Evolutionary conservation across 2,888 invertebrate species (phyloP).

Genomic region (Blera fallax): DNA sequence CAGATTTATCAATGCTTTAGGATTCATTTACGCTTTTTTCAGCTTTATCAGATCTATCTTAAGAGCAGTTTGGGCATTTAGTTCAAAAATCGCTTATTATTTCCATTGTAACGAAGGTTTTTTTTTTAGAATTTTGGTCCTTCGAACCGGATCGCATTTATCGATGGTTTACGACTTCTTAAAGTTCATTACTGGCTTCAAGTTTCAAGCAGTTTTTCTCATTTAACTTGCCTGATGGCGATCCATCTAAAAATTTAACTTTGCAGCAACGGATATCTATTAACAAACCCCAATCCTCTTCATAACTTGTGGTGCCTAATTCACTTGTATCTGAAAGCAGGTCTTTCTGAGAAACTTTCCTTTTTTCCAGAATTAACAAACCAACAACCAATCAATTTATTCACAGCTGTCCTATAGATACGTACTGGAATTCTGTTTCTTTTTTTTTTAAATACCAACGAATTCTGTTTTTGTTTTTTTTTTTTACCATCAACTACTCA

Average conservation of each 20-base stretch:
- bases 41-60: too few species aligned
- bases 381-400: slow-evolving; percentile 66
- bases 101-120: neutral
- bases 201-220: too few species aligned
- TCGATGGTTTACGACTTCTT: too few species aligned
- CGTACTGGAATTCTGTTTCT: slow-evolving; percentile 59
- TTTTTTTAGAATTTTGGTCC: neutral
- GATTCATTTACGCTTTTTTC: too few species aligned
- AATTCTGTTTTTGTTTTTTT: slow-evolving; percentile 43
- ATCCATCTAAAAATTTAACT: too few species aligned
- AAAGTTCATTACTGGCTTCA: too few species aligned
- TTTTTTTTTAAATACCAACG: slow-evolving; percentile 54
- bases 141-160: neutral
- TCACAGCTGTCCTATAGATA: slow-evolving; percentile 67
- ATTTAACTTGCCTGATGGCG: too few species aligned
- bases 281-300: slow-evolving; percentile 30
- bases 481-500: slow-evolving; percentile 48
- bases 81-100: too few species aligned
- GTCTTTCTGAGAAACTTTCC: slow-evolving; percentile 48
- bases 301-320: neutral
- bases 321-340: slow-evolving; percentile 3
- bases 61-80: too few species aligned
- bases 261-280: neutral
- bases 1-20: too few species aligned
- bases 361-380: slow-evolving; percentile 54